These are phyloP conservation scores for Anseranas semipalmata DNA, from an alignment of 2,113 vertebrate species.

Conservation along the genomic window DNA sequence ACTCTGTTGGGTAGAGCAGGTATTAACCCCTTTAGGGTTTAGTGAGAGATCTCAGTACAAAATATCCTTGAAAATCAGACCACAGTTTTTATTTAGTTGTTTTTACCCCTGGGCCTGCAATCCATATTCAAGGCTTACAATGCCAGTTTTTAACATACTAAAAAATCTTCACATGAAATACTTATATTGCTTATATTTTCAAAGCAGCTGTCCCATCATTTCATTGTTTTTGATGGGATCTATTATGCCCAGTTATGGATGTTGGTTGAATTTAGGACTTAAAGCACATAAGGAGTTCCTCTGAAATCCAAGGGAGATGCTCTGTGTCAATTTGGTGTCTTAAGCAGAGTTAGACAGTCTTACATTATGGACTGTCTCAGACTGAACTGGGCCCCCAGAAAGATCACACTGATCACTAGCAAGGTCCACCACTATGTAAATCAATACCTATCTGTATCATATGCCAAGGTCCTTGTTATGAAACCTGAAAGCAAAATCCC, in stretches of 20 bases:
- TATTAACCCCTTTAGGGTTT: background rate
- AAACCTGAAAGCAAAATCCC: background rate
- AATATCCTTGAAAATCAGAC: background rate
- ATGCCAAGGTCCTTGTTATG: too few species aligned
- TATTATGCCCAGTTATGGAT: background rate
- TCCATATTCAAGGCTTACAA: background rate
- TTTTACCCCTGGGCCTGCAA: background rate
- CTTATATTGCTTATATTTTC: background rate
- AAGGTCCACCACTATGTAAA: background rate
- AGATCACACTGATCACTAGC: background rate
- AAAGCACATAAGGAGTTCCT: background rate
- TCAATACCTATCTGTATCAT: background rate
- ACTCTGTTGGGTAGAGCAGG: background rate
- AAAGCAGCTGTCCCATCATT: background rate
- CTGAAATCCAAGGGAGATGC: background rate
- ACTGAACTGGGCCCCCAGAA: background rate
- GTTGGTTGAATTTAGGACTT: background rate
- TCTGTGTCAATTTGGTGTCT: background rate
- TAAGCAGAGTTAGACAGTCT: background rate
- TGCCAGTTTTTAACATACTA: background rate
- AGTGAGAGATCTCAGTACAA: background rate
- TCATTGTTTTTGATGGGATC: background rate
- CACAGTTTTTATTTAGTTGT: background rate
- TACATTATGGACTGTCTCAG: background rate
- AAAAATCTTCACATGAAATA: background rate